These are phyloP conservation scores for crab-eating macaque (Macaca fascicularis) DNA, from an alignment of 2,113 vertebrate species.

Conservation along the genomic window DNA sequence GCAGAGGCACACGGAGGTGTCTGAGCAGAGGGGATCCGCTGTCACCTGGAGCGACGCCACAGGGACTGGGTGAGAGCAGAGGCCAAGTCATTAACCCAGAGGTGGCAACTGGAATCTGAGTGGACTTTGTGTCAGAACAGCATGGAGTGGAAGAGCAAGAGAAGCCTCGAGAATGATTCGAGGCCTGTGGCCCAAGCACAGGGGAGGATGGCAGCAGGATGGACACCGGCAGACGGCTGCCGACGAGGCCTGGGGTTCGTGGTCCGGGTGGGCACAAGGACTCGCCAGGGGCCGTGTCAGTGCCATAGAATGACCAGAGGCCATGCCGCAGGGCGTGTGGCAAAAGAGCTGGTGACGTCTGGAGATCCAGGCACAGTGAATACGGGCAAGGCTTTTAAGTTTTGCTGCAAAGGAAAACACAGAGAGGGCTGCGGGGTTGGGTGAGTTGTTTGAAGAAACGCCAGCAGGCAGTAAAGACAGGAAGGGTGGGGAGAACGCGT, in stretches of 20 bases:
- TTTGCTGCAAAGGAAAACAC: background rate
- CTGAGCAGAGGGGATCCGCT: background rate
- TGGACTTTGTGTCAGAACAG: background rate
- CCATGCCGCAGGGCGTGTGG: background rate
- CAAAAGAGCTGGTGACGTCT: background rate
- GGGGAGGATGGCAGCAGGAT: background rate
- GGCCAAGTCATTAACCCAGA: background rate
- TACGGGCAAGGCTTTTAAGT: background rate
- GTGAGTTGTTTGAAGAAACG: background rate
- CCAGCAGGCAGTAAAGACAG: background rate
- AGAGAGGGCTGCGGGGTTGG: background rate
- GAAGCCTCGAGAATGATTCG: background rate
- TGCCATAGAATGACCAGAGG: background rate
- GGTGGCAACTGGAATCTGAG: background rate
- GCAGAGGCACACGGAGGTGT: too few species aligned
- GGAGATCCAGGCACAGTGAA: background rate
- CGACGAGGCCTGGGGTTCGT: background rate
- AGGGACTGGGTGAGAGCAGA: background rate
- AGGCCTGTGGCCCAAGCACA: background rate
- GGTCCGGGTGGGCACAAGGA: accelerated
- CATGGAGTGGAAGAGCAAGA: background rate
- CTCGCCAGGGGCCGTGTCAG: background rate
- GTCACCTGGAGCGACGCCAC: background rate
- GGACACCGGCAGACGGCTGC: background rate
- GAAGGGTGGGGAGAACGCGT: background rate